Evolutionary conservation across 2,113 vertebrate genomes (phyloP), one percentile per base, ranked within the genome.

Genomic region (Xiphophorus maculatus): DNA sequence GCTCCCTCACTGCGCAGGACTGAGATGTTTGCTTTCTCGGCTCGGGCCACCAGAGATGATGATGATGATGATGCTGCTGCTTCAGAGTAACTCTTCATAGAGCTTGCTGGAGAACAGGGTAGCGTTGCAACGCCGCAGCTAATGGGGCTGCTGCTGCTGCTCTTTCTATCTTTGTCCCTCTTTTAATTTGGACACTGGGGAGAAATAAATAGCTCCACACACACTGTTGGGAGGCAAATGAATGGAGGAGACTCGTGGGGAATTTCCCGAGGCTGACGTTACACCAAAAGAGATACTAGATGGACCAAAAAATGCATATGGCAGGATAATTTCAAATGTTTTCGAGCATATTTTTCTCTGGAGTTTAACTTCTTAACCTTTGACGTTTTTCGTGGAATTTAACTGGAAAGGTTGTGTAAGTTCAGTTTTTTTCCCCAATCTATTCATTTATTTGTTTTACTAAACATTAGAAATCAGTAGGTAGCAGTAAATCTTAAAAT

Each of bases 191-290:
- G 83, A 91, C 85, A 54, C 84, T 62, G 71, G 86, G 86, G 81
- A 88, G 87, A 87, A 89, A 89, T 90, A 93, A 89, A 93, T 88
- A 91, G 87, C 87, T 71, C 69, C 37, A 76, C 82, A 74, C 85
- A 73, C 80, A 69, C 83, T 91, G 87, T 89, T 87, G 88, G 87
- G 82, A 92, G 91, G 90, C 87, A 93, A 91, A 90, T 92, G 82
- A 91, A 91, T 90, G 90, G 88, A 84, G 69, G 79, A 71, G 70
- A 87, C 69, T 82, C 40, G 83, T 44, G 62, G 90, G 90, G 89
- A 80, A 81, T 89, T 93, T 91, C 89, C 89, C 90, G 79, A 85
- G 77, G 67, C 88, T 89, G 81, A 71, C 76, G 84, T 84, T 70
- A 73, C 76, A 82, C 88, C 85, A 85, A 90, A 89, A 90, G 88